Conservation (phyloP, 2,797 vertebrate species). For the Diplodus sargus region DNA sequence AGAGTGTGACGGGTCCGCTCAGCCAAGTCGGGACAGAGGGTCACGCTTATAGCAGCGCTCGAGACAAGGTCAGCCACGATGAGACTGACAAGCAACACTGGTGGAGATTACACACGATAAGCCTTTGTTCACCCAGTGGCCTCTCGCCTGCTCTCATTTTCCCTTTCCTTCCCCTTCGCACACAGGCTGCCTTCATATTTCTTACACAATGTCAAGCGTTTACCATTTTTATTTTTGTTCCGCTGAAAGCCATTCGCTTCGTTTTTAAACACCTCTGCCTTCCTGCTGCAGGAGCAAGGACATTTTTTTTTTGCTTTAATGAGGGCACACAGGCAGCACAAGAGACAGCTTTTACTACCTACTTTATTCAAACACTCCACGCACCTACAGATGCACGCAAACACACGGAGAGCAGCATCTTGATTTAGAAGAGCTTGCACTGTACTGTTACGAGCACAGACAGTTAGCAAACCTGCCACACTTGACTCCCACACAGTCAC, state of each 20-base stretch:
- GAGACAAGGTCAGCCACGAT: conserved; percentile 76
- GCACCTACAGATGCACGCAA: conserved; percentile 38
- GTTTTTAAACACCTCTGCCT: conserved; percentile 40
- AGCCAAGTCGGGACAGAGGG: conserved; percentile 62
- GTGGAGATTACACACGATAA: conserved; percentile 68
- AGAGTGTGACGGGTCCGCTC: conserved; percentile 65
- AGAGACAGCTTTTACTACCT: conserved; percentile 30
- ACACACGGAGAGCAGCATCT: conserved; percentile 22
- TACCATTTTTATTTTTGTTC: conserved; percentile 38
- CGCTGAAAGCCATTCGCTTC: conserved; percentile 40
- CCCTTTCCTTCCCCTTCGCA: conserved; percentile 22
- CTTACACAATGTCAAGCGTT: conserved; percentile 50
- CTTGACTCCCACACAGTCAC: conserved; percentile 69
- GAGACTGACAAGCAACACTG: conserved; percentile 67
- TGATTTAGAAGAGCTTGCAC: conserved; percentile 53
- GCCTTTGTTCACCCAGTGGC: conserved; percentile 45
- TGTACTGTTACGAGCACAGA: conserved; percentile 50
- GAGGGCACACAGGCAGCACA: conserved; percentile 30
- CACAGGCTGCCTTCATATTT: conserved; percentile 37
- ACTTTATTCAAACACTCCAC: conserved; percentile 44
- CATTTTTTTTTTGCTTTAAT: conserved; percentile 37
- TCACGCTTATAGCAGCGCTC: conserved; percentile 59
- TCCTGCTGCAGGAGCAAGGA: conserved; percentile 7
- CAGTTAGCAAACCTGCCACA: conserved; percentile 59
- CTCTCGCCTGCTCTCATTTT: conserved; percentile 29